A percentile compares a stretch with the other conserved stretches of the same genome.
These are phyloP conservation scores for Gymnocypris eckloni DNA, from an alignment of 2,797 vertebrate genomes.

Conservation along the genomic window DNA sequence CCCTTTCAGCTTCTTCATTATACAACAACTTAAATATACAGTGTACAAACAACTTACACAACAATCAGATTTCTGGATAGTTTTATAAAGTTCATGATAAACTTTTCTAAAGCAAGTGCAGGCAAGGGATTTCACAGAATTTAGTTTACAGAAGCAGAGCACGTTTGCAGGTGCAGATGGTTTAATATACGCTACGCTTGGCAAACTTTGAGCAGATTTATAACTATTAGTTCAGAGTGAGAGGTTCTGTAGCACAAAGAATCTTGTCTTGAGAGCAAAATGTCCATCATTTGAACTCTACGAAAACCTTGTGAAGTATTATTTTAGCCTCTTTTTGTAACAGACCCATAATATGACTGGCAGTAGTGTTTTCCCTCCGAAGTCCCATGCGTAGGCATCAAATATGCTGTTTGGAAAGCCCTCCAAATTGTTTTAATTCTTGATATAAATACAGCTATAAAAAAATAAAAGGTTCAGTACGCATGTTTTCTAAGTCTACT, in stretches of 20 bases:
- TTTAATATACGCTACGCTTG: conserved; percentile 7
- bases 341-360: neutral
- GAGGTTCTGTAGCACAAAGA: conserved; percentile 13
- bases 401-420: neutral
- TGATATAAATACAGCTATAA: neutral
- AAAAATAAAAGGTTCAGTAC: neutral
- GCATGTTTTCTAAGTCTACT: neutral
- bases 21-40: neutral
- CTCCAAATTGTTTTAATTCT: neutral
- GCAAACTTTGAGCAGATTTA: conserved; percentile 25
- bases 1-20: neutral
- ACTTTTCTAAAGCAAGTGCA: neutral
- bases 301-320: neutral
- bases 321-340: neutral
- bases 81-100: neutral
- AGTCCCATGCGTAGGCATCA: neutral
- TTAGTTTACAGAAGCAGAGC: conserved; percentile 1
- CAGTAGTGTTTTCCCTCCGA: neutral
- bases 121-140: conserved; percentile 4
- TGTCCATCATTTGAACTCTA: conserved; percentile 12
- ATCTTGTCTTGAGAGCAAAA: conserved; percentile 23
- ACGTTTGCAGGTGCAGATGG: conserved; percentile 19
- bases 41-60: neutral
- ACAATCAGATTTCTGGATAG: neutral
- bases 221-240: conserved; percentile 32